Evolutionary conservation across 2,888 invertebrate genomes (phyloP), one percentile per base, ranked within the genome.

Genomic region (Syritta pipiens): DNA sequence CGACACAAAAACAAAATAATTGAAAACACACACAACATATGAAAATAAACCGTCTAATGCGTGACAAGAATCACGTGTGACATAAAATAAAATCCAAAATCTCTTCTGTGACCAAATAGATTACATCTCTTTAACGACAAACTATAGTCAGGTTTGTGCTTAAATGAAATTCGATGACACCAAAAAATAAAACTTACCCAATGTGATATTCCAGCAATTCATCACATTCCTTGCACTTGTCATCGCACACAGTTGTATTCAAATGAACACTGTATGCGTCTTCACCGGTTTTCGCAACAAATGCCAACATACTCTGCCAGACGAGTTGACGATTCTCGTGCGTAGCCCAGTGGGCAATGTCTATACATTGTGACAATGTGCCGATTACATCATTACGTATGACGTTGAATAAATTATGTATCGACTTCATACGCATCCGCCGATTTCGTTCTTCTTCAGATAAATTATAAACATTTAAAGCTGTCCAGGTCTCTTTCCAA

Each of bases 401-500:
- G 48, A 84, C 85, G 69, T 88, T 85, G 76, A 89, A 88, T 81
- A 88, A 84, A 83, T 85, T 85, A 83, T 87, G 84, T 81, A 89
- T 85, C 81, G 84, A 83, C 65, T 84, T 81, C 32, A 89, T 84
- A 40, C 88, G 86, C 69, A 83, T 84, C 62, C 88, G 85, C 57
- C 89, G 84, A 65, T 86, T 86, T 40, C 85, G 83, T 68, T 89
- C 89, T 10, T 85, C 85, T 69, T 84, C 84, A 12, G 86, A 86
- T 81, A 87, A 84, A 84, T 88, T 86, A 75, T 86, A 88, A 81
- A 86, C 83, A 84, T 89, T 86, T 7, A 89, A 82, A 83, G 86
- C 84, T 17, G 85, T 83, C 87, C 89, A 88, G 53, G 90, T 90
- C 71, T 90, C 90, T 77, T 89, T 87, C 91, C 92, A 92, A 81